Percentiles rank a stretch among this genome's conserved stretches.
These are phyloP conservation scores for Rhadinocentrus ornatus DNA, from an alignment of 2,797 vertebrate species.

Conservation along the genomic window DNA sequence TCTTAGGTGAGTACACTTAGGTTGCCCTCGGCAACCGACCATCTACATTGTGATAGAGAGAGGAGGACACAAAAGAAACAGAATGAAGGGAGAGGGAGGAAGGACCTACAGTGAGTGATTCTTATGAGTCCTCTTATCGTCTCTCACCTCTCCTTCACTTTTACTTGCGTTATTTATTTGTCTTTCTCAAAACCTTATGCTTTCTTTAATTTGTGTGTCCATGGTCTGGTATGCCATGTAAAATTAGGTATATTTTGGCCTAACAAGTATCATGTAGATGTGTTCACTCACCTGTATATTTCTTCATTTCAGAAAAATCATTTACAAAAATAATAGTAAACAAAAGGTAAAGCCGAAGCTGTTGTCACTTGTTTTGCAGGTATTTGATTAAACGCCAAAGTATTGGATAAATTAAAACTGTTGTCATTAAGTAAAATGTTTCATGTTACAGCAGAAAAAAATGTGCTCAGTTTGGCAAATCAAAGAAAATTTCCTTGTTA, in stretches of 20 bases:
- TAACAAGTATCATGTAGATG: neutral
- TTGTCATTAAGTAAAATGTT: neutral
- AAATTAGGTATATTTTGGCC: conserved; percentile 8
- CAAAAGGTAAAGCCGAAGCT: neutral
- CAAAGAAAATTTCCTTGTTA: neutral
- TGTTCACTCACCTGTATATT: neutral
- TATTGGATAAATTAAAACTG: neutral
- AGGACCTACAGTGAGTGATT: conserved; percentile 15
- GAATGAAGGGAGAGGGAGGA: conserved; percentile 13
- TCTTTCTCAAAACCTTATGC: neutral
- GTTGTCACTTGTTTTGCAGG: neutral
- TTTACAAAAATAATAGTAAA: neutral
- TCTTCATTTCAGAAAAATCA: neutral
- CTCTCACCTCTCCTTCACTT: conserved; percentile 12
- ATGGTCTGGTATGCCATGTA: neutral
- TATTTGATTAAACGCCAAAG: neutral
- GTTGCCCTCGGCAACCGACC: conserved; percentile 84
- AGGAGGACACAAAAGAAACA: conserved; percentile 19
- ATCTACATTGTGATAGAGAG: conserved; percentile 72
- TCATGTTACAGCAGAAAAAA: neutral
- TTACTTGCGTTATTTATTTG: neutral
- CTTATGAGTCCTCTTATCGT: conserved; percentile 20
- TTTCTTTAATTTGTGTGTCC: neutral
- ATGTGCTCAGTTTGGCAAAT: neutral
- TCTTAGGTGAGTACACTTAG: conserved; percentile 81